phyloP scores from a whole-genome alignment of 1,140 invertebrate genomes.

The Diuraphis noxia region DNA sequence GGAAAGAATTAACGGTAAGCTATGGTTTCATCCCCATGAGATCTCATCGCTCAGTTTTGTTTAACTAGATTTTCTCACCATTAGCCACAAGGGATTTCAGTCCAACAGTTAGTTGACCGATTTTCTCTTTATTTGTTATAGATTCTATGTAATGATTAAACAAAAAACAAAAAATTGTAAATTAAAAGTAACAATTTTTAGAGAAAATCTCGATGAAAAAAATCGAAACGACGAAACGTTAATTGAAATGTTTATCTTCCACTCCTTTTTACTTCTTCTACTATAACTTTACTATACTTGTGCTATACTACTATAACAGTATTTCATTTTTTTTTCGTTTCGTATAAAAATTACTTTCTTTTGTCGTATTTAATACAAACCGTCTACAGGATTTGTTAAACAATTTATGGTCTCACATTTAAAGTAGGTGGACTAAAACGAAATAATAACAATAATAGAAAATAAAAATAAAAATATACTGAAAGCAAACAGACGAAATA shows the following conservation, averaged over 20 bases:
- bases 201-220: background rate
- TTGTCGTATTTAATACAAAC: constrained; percentile 29
- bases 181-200: background rate
- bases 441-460: constrained; percentile 44
- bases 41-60: constrained; percentile 23
- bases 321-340: background rate
- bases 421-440: constrained; percentile 43
- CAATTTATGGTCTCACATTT: constrained; percentile 42
- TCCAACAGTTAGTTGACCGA: background rate
- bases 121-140: background rate
- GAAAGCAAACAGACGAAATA: background rate
- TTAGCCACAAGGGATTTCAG: background rate
- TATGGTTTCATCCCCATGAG: background rate
- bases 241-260: constrained; percentile 31
- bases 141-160: background rate
- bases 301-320: background rate
- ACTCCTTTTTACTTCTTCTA: background rate
- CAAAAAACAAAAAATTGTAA: background rate
- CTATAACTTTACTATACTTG: background rate
- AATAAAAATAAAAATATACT: background rate
- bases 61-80: background rate
- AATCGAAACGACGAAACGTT: background rate
- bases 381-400: constrained; percentile 41
- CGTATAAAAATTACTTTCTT: constrained; percentile 19
- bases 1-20: background rate